phyloP scores from a whole-genome alignment of 2,113 vertebrate species.

The Tangachromis dhanisi region DNA sequence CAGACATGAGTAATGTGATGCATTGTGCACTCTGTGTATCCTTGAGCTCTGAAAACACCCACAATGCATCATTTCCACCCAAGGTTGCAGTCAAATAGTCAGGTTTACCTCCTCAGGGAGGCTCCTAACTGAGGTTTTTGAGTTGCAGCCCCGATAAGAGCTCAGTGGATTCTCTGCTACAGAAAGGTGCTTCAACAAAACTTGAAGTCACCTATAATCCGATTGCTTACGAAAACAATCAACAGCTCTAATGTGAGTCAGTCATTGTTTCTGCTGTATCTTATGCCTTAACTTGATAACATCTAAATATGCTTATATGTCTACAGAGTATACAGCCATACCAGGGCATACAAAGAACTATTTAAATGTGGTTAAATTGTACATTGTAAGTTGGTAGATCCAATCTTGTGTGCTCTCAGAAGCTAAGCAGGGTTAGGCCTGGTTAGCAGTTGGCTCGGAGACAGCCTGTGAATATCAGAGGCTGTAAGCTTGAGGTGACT shows the following conservation, averaged over 20 bases:
- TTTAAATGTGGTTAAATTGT: neutral
- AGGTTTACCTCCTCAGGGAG: neutral
- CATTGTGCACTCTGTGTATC: neutral
- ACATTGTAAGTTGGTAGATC: neutral
- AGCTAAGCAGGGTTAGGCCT: neutral
- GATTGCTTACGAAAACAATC: neutral
- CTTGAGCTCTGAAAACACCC: neutral
- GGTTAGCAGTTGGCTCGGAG: rapidly evolving
- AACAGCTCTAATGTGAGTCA: neutral
- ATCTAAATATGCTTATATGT: neutral
- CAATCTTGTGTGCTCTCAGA: neutral
- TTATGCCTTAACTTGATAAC: neutral
- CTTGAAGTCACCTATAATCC: neutral
- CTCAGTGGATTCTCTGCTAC: neutral
- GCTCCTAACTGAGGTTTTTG: neutral
- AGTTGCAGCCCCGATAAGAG: neutral
- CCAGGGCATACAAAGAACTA: neutral
- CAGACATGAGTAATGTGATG: neutral
- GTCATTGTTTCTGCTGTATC: neutral
- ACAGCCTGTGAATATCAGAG: neutral
- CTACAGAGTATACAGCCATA: neutral
- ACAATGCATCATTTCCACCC: neutral
- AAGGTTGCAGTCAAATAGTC: neutral
- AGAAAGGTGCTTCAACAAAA: neutral
- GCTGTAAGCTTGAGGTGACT: neutral